phyloP scores from a whole-genome alignment of 2,113 vertebrate genomes.

The Sinocyclocheilus grahami region DNA sequence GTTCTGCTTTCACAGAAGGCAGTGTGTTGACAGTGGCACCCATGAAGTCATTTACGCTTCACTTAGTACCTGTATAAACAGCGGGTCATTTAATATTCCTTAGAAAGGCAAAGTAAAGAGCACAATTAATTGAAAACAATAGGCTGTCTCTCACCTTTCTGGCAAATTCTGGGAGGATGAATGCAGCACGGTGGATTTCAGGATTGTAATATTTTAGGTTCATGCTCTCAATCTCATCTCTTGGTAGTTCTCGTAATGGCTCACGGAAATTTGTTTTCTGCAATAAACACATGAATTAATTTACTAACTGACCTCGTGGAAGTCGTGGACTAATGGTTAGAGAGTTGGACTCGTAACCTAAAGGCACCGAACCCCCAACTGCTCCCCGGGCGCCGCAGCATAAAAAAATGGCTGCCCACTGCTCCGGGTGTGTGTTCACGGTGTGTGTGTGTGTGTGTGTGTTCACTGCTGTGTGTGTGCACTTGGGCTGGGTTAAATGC shows the following conservation, averaged over 20 bases:
- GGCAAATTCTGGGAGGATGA: constrained; percentile 94
- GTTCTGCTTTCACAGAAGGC: constrained; percentile 63
- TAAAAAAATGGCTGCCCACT: too few species aligned
- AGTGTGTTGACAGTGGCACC: constrained; percentile 47
- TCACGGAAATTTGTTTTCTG: constrained; percentile 91
- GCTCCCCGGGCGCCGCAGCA: too few species aligned
- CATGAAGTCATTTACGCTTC: constrained; percentile 67
- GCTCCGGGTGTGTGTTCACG: too few species aligned
- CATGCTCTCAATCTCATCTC: constrained; percentile 86
- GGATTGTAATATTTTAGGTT: constrained; percentile 93
- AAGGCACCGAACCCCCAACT: too few species aligned
- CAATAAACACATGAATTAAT: background rate
- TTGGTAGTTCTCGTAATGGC: constrained; percentile 81
- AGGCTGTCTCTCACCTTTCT: constrained; percentile 81
- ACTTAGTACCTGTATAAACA: constrained; percentile 70
- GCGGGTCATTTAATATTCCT: background rate
- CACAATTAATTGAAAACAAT: background rate
- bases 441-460: too few species aligned
- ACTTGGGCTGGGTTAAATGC: too few species aligned
- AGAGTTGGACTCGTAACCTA: too few species aligned
- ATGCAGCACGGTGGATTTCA: constrained; percentile 88
- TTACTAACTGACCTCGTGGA: too few species aligned
- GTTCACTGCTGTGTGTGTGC: too few species aligned
- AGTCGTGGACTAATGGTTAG: too few species aligned
- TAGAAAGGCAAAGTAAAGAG: background rate